These are phyloP conservation scores for Oryzias dopingdopingensis DNA, from an alignment of 2,797 vertebrate genomes.

Conservation along the genomic window DNA sequence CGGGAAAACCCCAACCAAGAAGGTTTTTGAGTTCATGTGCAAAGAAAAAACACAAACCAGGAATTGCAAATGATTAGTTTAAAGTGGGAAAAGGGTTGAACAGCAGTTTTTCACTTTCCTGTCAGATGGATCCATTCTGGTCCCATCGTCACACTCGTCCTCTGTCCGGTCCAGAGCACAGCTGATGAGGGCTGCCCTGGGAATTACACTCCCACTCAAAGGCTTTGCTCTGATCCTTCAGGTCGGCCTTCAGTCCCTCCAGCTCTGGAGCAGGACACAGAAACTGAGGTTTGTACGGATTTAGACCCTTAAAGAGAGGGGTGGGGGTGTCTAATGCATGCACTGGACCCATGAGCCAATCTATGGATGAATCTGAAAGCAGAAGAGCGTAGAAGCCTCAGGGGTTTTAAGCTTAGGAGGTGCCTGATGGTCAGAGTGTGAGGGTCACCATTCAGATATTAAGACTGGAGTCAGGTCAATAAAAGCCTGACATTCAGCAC, in stretches of 20 bases:
- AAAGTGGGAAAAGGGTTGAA: no score
- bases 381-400: background rate
- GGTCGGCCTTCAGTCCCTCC: slow-evolving; percentile 70
- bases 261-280: slow-evolving; percentile 67
- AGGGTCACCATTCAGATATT: no score
- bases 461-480: no score
- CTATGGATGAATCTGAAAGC: slow-evolving; percentile 13
- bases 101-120: slow-evolving; percentile 35
- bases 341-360: slow-evolving; percentile 50
- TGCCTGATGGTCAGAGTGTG: no score
- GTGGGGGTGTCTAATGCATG: slow-evolving; percentile 41
- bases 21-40: no score
- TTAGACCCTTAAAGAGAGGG: slow-evolving; percentile 45
- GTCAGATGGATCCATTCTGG: slow-evolving; percentile 73
- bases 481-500: no score
- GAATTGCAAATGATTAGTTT: no score
- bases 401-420: no score
- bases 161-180: slow-evolving; percentile 59
- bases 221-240: slow-evolving; percentile 80
- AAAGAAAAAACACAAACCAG: no score
- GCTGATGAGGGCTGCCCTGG: slow-evolving; percentile 78
- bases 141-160: slow-evolving; percentile 58
- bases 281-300: slow-evolving; percentile 69
- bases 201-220: slow-evolving; percentile 82
- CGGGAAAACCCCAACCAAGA: no score